Evolutionary conservation across 2,797 vertebrate genomes (phyloP).

Genomic region (Xenentodon cancila): DNA sequence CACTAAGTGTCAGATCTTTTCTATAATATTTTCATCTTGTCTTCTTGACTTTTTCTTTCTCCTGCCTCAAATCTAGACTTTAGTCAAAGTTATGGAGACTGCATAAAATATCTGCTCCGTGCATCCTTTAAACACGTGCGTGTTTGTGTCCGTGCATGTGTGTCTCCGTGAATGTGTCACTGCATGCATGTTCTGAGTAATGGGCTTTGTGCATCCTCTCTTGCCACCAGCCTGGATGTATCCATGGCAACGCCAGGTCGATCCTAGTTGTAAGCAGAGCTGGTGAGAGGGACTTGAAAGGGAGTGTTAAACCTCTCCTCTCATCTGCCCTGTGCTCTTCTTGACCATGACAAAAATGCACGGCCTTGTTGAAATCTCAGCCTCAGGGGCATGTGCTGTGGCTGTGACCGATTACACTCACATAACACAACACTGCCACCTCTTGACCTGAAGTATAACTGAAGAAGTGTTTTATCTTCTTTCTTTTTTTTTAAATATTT

Average conservation of each 20-base stretch:
- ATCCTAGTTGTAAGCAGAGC: slow-evolving; percentile 72
- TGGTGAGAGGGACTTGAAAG: slow-evolving; percentile 79
- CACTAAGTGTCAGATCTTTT: slow-evolving; percentile 19
- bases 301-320: slow-evolving; percentile 72
- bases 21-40: slow-evolving; percentile 41
- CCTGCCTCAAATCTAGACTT: slow-evolving; percentile 13
- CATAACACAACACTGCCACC: slow-evolving; percentile 74
- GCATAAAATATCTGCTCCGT: slow-evolving; percentile 16
- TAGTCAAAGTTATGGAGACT: slow-evolving; percentile 26
- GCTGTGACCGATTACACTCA: slow-evolving; percentile 12
- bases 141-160: slow-evolving; percentile 8
- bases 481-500: neutral
- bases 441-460: slow-evolving; percentile 55
- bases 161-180: slow-evolving; percentile 37
- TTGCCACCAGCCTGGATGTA: slow-evolving; percentile 72
- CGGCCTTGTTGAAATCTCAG: slow-evolving; percentile 66
- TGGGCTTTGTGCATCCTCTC: slow-evolving; percentile 77
- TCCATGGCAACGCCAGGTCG: slow-evolving; percentile 84
- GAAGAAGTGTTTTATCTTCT: neutral
- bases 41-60: slow-evolving; percentile 6
- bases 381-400: slow-evolving; percentile 34
- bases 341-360: slow-evolving; percentile 58
- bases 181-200: slow-evolving; percentile 71
- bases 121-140: neutral
- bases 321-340: slow-evolving; percentile 64